These are phyloP conservation scores for Habroteleia sp. DNA, from an alignment of 2,888 invertebrate species.

Conservation along the genomic window DNA sequence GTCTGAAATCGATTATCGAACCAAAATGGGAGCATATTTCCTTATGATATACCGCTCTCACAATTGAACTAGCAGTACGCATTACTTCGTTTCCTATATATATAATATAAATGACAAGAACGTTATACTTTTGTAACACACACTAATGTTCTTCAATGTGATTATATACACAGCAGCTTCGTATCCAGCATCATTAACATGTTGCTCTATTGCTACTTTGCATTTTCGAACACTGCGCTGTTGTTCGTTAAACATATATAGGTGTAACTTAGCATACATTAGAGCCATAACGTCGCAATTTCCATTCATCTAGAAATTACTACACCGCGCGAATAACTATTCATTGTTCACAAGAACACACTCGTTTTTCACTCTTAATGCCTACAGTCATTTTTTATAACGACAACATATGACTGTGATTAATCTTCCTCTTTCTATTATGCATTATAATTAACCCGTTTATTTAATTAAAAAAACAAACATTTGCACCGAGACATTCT, in stretches of 20 bases:
- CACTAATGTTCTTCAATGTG: conserved; percentile 21
- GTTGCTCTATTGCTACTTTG: conserved; percentile 33
- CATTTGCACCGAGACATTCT: background rate
- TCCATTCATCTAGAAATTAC: conserved; percentile 33
- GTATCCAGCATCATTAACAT: conserved; percentile 33
- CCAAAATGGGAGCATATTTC: background rate
- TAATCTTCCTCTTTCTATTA: conserved; percentile 18
- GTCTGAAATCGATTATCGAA: background rate
- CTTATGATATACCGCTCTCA: conserved; percentile 3
- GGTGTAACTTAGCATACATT: conserved; percentile 41
- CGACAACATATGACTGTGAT: conserved; percentile 13
- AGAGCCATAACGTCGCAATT: conserved; percentile 30
- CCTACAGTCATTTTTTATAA: conserved; percentile 28
- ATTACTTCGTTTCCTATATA: conserved; percentile 11
- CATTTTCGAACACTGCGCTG: conserved; percentile 31
- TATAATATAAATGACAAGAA: conserved; percentile 4
- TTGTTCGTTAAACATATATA: conserved; percentile 27
- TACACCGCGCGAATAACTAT: conserved; percentile 25
- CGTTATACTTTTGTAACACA: conserved; percentile 16
- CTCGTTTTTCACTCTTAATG: conserved; percentile 23
- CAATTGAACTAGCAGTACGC: background rate
- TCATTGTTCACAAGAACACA: conserved; percentile 40
- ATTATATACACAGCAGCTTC: conserved; percentile 22
- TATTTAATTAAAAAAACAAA: conserved; percentile 7
- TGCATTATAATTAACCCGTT: conserved; percentile 10